Percentiles rank a stretch among this genome's conserved stretches.
phyloP scores from a whole-genome alignment of 2,888 invertebrate genomes.

The Seira sanloemensis region DNA sequence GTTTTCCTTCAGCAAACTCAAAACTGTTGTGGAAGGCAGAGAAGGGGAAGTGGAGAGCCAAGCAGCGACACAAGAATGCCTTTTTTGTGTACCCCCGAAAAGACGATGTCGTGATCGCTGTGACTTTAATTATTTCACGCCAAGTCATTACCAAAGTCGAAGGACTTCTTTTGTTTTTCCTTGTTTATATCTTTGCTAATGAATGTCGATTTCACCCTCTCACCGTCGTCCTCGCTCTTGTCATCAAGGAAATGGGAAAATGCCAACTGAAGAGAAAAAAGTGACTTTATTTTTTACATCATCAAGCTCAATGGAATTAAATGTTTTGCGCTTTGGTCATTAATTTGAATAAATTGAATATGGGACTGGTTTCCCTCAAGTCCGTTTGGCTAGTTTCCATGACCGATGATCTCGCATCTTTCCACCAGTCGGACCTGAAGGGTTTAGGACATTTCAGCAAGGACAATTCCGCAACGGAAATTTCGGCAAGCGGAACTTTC shows the following conservation, averaged over 20 bases:
- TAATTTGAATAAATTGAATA: conserved; percentile 11
- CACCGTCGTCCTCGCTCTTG: background rate
- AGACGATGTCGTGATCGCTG: conserved; percentile 28
- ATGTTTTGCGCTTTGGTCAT: background rate
- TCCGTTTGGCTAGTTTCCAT: background rate
- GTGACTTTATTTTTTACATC: background rate
- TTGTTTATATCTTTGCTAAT: conserved; percentile 19
- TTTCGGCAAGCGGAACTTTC: too few species aligned
- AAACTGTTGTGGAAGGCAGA: background rate
- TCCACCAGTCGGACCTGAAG: too few species aligned
- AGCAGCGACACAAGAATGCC: too few species aligned
- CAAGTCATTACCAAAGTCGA: conserved; percentile 27
- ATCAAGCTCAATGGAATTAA: background rate
- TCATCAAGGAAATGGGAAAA: background rate
- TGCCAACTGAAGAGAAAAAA: too few species aligned
- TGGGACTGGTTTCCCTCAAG: background rate
- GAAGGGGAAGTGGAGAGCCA: too few species aligned
- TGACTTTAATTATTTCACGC: conserved; percentile 56
- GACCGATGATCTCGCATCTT: background rate
- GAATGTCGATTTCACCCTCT: conserved; percentile 30
- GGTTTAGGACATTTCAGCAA: too few species aligned
- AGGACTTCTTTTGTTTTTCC: background rate
- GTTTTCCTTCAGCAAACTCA: background rate
- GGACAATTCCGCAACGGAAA: too few species aligned
- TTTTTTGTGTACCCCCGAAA: background rate